Evolutionary conservation across 2,888 invertebrate genomes (phyloP).

Genomic region (Drosophila imparisetae): DNA sequence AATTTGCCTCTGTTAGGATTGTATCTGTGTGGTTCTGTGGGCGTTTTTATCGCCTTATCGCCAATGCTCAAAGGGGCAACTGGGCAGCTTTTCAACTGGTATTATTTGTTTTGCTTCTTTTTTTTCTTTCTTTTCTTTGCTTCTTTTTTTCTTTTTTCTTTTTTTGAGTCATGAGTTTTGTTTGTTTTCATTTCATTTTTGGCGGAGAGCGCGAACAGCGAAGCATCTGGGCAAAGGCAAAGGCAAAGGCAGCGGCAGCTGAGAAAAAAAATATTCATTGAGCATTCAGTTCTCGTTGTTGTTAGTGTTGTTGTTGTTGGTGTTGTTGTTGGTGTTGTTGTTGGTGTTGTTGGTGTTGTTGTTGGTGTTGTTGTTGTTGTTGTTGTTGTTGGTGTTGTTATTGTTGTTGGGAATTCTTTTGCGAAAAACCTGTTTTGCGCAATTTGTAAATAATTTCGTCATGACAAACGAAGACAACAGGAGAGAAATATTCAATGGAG

Average conservation of each 20-base stretch:
- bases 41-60: constrained; percentile 54
- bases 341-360: background rate
- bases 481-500: constrained; percentile 23
- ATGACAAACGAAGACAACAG: constrained; percentile 48
- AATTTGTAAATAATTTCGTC: constrained; percentile 75
- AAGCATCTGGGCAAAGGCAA: constrained; percentile 26
- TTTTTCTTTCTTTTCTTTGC: accelerated
- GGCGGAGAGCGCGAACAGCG: constrained; percentile 10
- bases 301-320: constrained; percentile 10
- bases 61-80: constrained; percentile 22
- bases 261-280: constrained; percentile 49
- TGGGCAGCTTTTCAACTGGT: constrained; percentile 15
- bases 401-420: constrained; percentile 30
- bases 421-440: constrained; percentile 62
- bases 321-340: constrained; percentile 4
- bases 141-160: background rate
- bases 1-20: constrained; percentile 15
- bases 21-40: constrained; percentile 33
- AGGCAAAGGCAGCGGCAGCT: constrained; percentile 15
- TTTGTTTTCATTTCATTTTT: constrained; percentile 29
- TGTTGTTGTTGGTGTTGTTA: background rate
- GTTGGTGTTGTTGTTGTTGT: background rate
- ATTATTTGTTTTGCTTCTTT: background rate
- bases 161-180: constrained; percentile 33
- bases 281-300: constrained; percentile 35